Base-by-base conservation (phyloP, 2,797 vertebrate genomes). In the Lepidocolaptes lacrymiger region DNA sequence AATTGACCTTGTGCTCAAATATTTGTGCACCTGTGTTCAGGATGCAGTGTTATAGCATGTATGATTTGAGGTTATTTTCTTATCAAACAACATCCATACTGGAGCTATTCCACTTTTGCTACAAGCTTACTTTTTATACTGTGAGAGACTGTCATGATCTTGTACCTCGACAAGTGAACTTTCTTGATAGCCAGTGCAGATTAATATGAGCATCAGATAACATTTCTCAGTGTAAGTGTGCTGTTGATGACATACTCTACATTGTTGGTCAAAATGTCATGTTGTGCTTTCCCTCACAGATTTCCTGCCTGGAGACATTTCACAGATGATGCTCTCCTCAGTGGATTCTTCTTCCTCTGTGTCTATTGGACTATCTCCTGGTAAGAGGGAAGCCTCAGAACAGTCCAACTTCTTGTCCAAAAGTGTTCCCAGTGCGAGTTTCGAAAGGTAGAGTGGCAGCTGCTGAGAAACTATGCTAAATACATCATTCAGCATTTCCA, bases 221-320 rank as follows among this genome's bases (percentile, higher is more conserved):
- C 10, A 34, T 91, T 94, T 85, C n/a, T 67, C n/a, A 20, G 32
- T 52, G 0, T 49, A 52, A 49, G 16, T 24, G 46, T 91, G n/a
- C 13, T 73, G 12, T 37, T 51, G 36, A 15, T 95, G 37, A 43
- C 7, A 19, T 54, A 16, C 7, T 81, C 12, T 39, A 15, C 11
- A 2, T 66, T 71, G 16, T 59, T 64, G 68, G 14, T 66, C 72
- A 75, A 79, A 92, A 56, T 28, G 7, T 11, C 89, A 34, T 63
- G 22, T 27, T 28, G 63, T 73, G 19, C 55, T 97, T 95, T 96
- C 77, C 91, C 85, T 97, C 92, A 69, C 89, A 99, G 99, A 98
- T 96, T 98, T 98, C 91, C 98, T 98, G 12, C 98, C 98, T 62
- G 98, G 98, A 96, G 99, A 99, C 12, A 75, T 86, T 77, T 95